A percentile compares a stretch with the other conserved stretches of the same genome.
Conservation (phyloP, 2,113 vertebrate species). For the Chitala chitala region DNA sequence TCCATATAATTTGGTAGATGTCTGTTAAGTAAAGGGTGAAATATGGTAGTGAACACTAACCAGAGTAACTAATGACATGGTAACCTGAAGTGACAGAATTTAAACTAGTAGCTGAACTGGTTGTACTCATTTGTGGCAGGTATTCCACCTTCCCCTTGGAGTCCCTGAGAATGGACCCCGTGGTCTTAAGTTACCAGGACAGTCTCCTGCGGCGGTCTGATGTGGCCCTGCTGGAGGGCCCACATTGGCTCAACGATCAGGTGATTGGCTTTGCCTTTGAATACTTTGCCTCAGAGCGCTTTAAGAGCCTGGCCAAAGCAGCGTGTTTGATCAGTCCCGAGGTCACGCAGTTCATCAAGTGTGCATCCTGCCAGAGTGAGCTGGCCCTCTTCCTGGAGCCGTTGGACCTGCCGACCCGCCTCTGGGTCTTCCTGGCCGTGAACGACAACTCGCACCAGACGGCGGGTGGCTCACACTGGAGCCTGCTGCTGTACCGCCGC, state of each 20-base stretch:
- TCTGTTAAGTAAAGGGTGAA: too few relatives aligned
- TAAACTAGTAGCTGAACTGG: not conserved
- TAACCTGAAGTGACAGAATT: too few relatives aligned
- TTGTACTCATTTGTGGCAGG: slow-evolving; percentile 35
- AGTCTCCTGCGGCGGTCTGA: slow-evolving; percentile 86
- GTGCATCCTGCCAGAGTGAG: slow-evolving; percentile 74
- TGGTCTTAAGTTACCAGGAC: slow-evolving; percentile 92
- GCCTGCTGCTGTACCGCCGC: slow-evolving; percentile 81
- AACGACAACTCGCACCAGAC: slow-evolving; percentile 88
- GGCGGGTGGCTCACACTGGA: slow-evolving; percentile 93
- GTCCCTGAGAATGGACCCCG: slow-evolving; percentile 75
- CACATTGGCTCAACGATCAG: slow-evolving; percentile 90
- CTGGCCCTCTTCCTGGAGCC: slow-evolving; percentile 84
- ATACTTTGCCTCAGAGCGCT: slow-evolving; percentile 76
- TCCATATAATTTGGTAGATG: too few relatives aligned
- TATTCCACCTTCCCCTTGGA: slow-evolving; percentile 3
- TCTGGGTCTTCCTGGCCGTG: slow-evolving; percentile 81
- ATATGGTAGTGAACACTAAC: too few relatives aligned
- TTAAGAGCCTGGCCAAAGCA: slow-evolving; percentile 60
- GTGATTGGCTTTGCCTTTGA: slow-evolving; percentile 95
- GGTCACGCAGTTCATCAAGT: slow-evolving; percentile 97
- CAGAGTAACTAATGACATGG: too few relatives aligned
- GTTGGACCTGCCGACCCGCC: slow-evolving; percentile 67
- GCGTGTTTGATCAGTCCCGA: slow-evolving; percentile 86
- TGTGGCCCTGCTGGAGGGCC: slow-evolving; percentile 80